Base-by-base conservation (phyloP, 2,888 invertebrate species). In the Lampropteryx suffumata region DNA sequence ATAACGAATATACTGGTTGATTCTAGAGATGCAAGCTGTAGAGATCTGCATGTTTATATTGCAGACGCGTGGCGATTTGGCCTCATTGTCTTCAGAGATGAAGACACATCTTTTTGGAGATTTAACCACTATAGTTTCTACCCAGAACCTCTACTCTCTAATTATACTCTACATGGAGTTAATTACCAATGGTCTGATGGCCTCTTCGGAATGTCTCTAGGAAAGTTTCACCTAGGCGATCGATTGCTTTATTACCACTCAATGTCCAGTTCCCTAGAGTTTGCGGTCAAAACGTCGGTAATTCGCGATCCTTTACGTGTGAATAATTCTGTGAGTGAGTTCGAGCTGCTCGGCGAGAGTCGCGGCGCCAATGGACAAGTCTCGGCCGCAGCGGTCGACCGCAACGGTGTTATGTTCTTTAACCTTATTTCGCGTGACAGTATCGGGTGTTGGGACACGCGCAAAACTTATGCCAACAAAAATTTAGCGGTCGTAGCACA, bases 111-210 rank as follows among this genome's bases (percentile, higher is more conserved):
- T 1, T 93, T 94, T 50, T 95, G 94, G 93, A 79, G 72, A 77
- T 96, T 61, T 91, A 93, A 64, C 91, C 96, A 88, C 92, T 95
- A 77, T 73, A 92, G 87, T 30, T 96, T 93, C 83, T 93, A 91
- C 65, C 95, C 95, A 0, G 95, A 95, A 71, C 95, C 95, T 0
- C 72, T 95, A 7, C 91, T 94, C 1, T 92, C 95, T 1, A 93
- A 94, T 65, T 96, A 95, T 69, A 94, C 94, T 50, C 76, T 96
- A 4, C 94, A 95, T 58, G 95, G 94, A 9, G 68, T 96, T 6
- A 94, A 94, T 61, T 96, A 94, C 69, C 94, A 95, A 65, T 96
- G 96, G 96, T 91, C 94, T 1, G 96, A 96, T 64, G 96, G 96
- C 0, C 83, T 96, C 3, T 96, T 96, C 64, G 95, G 95, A 0